A percentile compares a stretch with the other conserved stretches of the same genome.
Conservation (phyloP, 2,888 invertebrate genomes). For the Melinaea menophilus region DNA sequence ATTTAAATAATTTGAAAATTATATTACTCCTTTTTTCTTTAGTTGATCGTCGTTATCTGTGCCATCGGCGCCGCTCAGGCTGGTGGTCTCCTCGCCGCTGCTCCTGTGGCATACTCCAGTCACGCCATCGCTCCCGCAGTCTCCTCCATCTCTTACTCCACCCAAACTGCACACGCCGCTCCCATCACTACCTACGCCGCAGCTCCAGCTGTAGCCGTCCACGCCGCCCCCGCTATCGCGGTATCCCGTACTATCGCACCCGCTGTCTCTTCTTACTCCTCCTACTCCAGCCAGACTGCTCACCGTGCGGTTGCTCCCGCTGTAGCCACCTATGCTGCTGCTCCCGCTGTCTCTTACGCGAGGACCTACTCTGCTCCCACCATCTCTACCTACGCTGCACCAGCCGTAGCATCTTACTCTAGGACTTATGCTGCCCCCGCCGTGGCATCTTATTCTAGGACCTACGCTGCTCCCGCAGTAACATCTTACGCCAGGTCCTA, state of each 20-base stretch:
- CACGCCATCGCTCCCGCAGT: conserved; percentile 55
- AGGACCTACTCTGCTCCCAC: conserved; percentile 38
- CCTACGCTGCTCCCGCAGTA: conserved; percentile 36
- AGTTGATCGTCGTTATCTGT: conserved; percentile 78
- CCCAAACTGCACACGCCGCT: conserved; percentile 40
- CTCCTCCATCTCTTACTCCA: conserved; percentile 46
- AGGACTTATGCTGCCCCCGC: conserved; percentile 62
- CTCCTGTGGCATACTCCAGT: conserved; percentile 69
- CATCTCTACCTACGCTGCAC: conserved; percentile 44
- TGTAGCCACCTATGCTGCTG: conserved; percentile 32
- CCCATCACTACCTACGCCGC: conserved; percentile 54
- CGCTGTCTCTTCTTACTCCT: conserved; percentile 37
- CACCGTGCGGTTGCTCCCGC: conserved; percentile 32
- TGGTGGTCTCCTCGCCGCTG: conserved; percentile 70
- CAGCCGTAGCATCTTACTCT: conserved; percentile 44
- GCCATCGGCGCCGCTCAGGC: conserved; percentile 78
- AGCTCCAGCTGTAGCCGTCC: conserved; percentile 51
- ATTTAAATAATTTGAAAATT: not conserved
- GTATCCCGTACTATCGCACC: conserved; percentile 31
- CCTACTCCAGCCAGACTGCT: conserved; percentile 40
- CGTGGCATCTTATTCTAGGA: no score
- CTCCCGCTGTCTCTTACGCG: conserved; percentile 33
- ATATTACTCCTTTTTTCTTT: conserved; percentile 20
- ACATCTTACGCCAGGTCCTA: conserved; percentile 43
- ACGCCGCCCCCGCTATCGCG: conserved; percentile 29